Percentiles rank a stretch among this genome's conserved stretches.
Conservation (phyloP, 37 sponge, comb jelly and placozoan genomes). For the Spongilla lacustris region DNA sequence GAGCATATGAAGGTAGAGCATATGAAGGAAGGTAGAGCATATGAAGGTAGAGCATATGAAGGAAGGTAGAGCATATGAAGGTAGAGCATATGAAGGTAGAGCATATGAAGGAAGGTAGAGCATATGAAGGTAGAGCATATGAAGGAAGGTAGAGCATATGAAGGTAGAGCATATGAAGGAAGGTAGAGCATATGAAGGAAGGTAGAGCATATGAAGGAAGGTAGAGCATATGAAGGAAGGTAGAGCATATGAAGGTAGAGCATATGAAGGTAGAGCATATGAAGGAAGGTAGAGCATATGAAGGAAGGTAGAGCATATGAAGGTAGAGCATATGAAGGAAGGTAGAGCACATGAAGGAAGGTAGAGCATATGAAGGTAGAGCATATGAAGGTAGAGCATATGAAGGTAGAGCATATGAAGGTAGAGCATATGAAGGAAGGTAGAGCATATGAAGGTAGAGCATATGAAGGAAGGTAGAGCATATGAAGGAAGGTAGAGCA, state of each 20-base stretch:
- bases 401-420: too few relatives aligned
- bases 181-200: background rate
- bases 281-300: background rate
- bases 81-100: background rate
- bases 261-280: too few relatives aligned
- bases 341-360: too few relatives aligned
- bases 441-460: background rate
- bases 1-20: background rate
- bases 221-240: too few relatives aligned
- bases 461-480: background rate
- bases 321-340: background rate
- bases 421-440: background rate
- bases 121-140: background rate
- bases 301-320: background rate
- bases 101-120: background rate
- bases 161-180: background rate
- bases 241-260: background rate
- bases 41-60: background rate
- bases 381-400: too few relatives aligned
- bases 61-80: too few relatives aligned
- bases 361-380: background rate
- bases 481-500: background rate
- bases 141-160: background rate
- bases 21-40: background rate
- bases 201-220: background rate